These are phyloP conservation scores for Tachysurus vachellii DNA, from an alignment of 2,113 vertebrate species.

Conservation along the genomic window DNA sequence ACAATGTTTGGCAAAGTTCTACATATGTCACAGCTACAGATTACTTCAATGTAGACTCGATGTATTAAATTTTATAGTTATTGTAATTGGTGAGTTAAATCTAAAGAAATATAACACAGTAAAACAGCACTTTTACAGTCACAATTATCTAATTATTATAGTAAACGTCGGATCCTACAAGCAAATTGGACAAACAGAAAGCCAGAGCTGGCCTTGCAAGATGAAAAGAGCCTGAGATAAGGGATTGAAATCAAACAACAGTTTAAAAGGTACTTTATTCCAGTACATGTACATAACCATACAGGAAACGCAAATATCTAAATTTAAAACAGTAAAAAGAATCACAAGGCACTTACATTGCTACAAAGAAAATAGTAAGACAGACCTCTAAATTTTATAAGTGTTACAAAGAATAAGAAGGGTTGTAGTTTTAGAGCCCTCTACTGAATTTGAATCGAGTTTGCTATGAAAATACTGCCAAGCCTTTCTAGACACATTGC, in stretches of 20 bases:
- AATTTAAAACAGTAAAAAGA: neutral
- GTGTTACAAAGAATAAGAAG: neutral
- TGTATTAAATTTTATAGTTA: neutral
- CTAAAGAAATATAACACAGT: neutral
- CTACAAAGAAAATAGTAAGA: neutral
- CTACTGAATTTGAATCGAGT: neutral
- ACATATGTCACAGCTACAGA: neutral
- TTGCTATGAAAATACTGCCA: neutral
- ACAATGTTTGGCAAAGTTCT: too few relatives aligned
- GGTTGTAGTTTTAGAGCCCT: neutral
- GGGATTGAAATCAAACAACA: neutral
- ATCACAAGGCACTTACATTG: neutral
- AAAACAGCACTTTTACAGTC: neutral
- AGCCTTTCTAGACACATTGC: neutral
- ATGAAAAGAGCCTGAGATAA: neutral
- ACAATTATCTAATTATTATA: neutral
- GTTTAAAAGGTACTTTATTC: slow-evolving; percentile 10
- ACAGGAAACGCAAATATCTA: neutral
- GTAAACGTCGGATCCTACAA: neutral
- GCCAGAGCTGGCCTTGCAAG: neutral
- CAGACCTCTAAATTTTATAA: neutral
- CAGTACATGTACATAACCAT: neutral
- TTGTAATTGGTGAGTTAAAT: neutral
- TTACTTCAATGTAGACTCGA: neutral
- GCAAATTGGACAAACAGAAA: neutral